Conservation (phyloP, 2,888 invertebrate genomes). For the Notodonta ziczac region DNA sequence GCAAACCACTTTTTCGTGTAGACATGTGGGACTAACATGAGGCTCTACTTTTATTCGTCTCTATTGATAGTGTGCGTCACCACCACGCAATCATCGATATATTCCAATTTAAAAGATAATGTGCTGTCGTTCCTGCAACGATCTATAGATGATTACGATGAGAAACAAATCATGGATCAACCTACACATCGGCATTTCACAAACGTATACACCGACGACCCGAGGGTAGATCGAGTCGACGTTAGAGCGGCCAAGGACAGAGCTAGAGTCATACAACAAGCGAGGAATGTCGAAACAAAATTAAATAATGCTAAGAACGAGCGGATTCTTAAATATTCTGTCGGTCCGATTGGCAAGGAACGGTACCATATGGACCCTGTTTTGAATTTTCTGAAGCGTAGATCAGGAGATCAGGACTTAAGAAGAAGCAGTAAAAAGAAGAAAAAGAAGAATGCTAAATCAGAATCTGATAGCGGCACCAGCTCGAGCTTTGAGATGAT, state of each 20-base stretch:
- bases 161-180: neutral
- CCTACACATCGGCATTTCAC: neutral
- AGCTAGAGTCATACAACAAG: constrained; percentile 14
- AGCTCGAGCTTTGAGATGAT: constrained; percentile 42
- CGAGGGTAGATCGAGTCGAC: constrained; percentile 14
- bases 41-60: constrained; percentile 24
- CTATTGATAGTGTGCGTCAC: constrained; percentile 14
- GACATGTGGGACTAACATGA: constrained; percentile 41
- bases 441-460: neutral
- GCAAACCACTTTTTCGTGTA: neutral
- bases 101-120: constrained; percentile 34
- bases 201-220: neutral
- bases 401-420: neutral
- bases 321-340: neutral
- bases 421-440: neutral
- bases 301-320: constrained; percentile 15
- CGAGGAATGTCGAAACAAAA: constrained; percentile 17
- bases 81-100: constrained; percentile 34
- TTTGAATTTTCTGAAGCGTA: constrained; percentile 42
- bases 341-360: constrained; percentile 13
- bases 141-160: constrained; percentile 5
- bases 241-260: constrained; percentile 12
- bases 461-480: neutral
- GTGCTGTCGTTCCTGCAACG: constrained; percentile 26
- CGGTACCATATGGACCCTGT: constrained; percentile 53